phyloP scores from a whole-genome alignment of 64 coral and sea anemone species.

The Porites lutea region DNA sequence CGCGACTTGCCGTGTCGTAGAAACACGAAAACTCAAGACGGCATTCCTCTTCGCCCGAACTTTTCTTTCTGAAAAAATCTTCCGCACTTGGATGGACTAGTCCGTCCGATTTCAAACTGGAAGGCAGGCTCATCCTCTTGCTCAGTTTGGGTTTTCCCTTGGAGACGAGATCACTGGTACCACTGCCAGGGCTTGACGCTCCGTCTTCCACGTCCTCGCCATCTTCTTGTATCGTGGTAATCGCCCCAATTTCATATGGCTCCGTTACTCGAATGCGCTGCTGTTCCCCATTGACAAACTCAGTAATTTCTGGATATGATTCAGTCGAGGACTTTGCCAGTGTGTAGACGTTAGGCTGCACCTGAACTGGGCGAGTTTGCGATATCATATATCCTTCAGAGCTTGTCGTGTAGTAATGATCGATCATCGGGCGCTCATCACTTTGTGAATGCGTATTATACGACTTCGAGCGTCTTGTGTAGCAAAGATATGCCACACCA shows the following conservation, averaged over 20 bases:
- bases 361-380: constrained; percentile 77
- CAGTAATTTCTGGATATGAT: constrained; percentile 48
- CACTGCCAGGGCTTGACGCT: neutral
- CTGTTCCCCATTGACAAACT: constrained; percentile 31
- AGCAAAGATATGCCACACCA: constrained; percentile 46
- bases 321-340: constrained; percentile 70
- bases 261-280: constrained; percentile 58
- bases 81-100: constrained; percentile 72
- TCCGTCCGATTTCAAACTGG: constrained; percentile 39
- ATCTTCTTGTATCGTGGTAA: constrained; percentile 22
- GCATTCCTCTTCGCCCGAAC: constrained; percentile 14
- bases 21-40: constrained; percentile 82
- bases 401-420: constrained; percentile 62
- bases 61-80: constrained; percentile 71
- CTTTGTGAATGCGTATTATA: constrained; percentile 22
- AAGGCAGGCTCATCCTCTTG: constrained; percentile 75
- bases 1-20: constrained; percentile 84
- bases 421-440: constrained; percentile 65
- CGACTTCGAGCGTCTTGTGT: constrained; percentile 52
- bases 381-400: constrained; percentile 44
- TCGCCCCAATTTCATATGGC: constrained; percentile 42
- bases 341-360: constrained; percentile 86
- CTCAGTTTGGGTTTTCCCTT: constrained; percentile 60
- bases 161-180: neutral
- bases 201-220: constrained; percentile 18